These are phyloP conservation scores for Rhynchomys soricoides DNA, from an alignment of 2,113 vertebrate genomes.

Conservation along the genomic window DNA sequence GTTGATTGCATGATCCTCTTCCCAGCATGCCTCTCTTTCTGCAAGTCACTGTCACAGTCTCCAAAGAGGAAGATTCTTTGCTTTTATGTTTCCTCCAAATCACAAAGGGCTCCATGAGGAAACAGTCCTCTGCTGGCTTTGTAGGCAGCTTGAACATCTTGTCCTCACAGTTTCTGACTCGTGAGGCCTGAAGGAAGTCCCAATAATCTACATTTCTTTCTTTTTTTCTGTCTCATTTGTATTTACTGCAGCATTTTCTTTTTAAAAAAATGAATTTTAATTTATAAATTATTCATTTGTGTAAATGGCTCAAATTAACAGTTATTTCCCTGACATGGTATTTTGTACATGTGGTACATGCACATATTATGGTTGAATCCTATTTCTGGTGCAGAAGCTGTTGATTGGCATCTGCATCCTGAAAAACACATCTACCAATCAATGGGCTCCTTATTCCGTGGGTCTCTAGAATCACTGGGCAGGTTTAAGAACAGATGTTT, in stretches of 20 bases:
- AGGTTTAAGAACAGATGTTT: not conserved
- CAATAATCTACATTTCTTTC: not conserved
- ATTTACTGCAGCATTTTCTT: not conserved
- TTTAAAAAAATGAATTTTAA: not conserved
- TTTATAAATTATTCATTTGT: no score
- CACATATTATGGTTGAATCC: no score
- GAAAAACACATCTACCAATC: not conserved
- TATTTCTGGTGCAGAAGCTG: not conserved
- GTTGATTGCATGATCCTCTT: not conserved
- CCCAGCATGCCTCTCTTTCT: not conserved
- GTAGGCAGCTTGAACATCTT: not conserved
- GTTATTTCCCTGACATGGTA: not conserved
- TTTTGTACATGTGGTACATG: not conserved
- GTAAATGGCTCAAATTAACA: not conserved
- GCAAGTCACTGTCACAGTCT: slow-evolving; percentile 16
- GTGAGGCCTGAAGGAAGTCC: not conserved
- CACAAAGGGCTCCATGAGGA: not conserved
- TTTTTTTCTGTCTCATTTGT: not conserved
- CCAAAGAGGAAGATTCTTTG: slow-evolving; percentile 26
- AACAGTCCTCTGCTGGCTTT: not conserved
- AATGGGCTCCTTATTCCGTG: not conserved
- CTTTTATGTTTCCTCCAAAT: not conserved
- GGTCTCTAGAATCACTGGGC: not conserved
- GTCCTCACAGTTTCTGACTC: not conserved
- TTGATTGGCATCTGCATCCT: not conserved